Evolutionary conservation across 1,140 invertebrate genomes (phyloP), one percentile per base, ranked within the genome.

Genomic region (Onthophagus taurus): DNA sequence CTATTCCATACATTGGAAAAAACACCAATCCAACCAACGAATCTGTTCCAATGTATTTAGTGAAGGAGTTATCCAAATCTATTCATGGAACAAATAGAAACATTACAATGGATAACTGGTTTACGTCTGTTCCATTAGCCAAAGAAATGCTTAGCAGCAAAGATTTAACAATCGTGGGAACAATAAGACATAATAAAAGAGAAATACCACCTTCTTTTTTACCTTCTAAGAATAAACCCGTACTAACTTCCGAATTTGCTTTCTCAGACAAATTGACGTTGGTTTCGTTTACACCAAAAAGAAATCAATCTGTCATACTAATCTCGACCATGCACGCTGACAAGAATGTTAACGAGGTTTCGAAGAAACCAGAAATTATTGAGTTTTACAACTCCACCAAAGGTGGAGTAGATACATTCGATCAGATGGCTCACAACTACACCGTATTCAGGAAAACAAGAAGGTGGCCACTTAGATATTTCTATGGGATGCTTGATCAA

Each of bases 211-310:
- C 37, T 24, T 39, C 37, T 6, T 36, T 35, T 36, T 36, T 36
- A 36, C 17, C 14, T 36, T 9, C 5, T 11, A 3, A 12, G 14
- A 41, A 30, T 2, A 23, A 26, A 39, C 4, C 9, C 19, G 1
- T 37, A 18, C 9, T 31, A 26, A 57, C 52, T 18, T 59, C 53
- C 8, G 53, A 48, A 31, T 60, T 61, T 52, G 52, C 54, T 33
- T 69, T 58, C 47, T 44, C 45, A 44, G 47, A 57, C 2, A 45
- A 59, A 20, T 49, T 55, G 18, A 65, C 56, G 5, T 38, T 66
- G 2, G 29, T 67, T 33, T 68, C 64, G 0, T 64, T 53, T 50
- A 57, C 48, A 35, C 54, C 63, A 34, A 64, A 62, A 46, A 54
- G 50, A 39, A 33, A 33, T n/a, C n/a, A n/a, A n/a, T 33, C 31